phyloP scores from a whole-genome alignment of 2,797 vertebrate genomes.

The Propithecus deckenii region DNA sequence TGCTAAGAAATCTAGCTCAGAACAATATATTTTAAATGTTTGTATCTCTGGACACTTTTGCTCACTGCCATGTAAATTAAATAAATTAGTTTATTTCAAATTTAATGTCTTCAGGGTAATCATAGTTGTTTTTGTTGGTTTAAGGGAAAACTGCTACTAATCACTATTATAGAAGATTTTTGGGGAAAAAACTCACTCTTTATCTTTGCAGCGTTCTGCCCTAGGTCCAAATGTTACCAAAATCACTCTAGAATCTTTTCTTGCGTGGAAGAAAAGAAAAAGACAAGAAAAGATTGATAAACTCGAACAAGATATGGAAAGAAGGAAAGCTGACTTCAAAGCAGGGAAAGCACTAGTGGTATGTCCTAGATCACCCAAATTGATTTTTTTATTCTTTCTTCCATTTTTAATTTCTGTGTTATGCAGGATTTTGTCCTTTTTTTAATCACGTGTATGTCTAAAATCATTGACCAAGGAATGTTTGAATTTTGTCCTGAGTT shows the following conservation, averaged over 20 bases:
- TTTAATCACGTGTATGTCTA: background rate
- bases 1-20: background rate
- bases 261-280: constrained; percentile 99
- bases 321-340: constrained; percentile 98
- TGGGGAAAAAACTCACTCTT: background rate
- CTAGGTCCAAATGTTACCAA: constrained; percentile 95
- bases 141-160: background rate
- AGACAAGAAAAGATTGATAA: constrained; percentile 96
- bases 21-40: background rate
- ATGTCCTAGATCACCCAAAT: constrained; percentile 67
- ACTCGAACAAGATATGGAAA: constrained; percentile 95
- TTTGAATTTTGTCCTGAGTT: constrained; percentile 40
- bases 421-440: background rate
- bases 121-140: background rate
- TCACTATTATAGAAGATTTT: background rate
- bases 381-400: background rate
- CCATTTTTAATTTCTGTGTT: background rate
- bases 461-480: background rate
- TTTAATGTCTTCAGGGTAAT: background rate
- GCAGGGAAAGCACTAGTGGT: constrained; percentile 96
- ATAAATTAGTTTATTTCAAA: background rate
- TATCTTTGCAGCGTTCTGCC: constrained; percentile 89
- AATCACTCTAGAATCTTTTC: constrained; percentile 98
- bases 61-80: background rate
- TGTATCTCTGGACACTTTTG: background rate